These are phyloP conservation scores for Pelosia muscerda DNA, from an alignment of 2,888 invertebrate species.

Conservation along the genomic window DNA sequence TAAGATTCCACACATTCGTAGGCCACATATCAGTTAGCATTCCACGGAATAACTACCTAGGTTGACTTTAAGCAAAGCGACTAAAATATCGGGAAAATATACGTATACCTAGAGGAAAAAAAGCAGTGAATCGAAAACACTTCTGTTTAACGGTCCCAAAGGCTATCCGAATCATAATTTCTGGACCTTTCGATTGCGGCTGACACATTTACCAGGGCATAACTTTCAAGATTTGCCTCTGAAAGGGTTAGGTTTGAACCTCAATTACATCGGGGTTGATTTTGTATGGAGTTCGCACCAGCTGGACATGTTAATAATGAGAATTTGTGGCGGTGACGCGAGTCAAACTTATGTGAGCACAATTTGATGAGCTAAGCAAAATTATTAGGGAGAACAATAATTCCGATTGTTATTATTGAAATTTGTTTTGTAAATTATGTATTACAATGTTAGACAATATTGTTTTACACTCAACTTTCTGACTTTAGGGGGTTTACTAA, in stretches of 20 bases:
- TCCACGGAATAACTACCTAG: too few species aligned
- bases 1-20: too few species aligned
- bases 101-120: background rate
- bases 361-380: slow-evolving; percentile 18
- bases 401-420: background rate
- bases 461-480: too few species aligned
- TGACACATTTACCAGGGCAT: slow-evolving; percentile 46
- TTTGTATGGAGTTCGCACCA: slow-evolving; percentile 40
- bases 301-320: slow-evolving; percentile 45
- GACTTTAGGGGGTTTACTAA: too few species aligned
- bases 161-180: slow-evolving; percentile 32
- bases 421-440: background rate
- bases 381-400: slow-evolving; percentile 19
- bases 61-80: too few species aligned
- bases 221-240: slow-evolving; percentile 50
- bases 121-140: slow-evolving; percentile 4
- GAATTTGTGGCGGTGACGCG: slow-evolving; percentile 41
- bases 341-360: slow-evolving; percentile 27
- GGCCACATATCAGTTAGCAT: too few species aligned
- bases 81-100: background rate
- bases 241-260: slow-evolving; percentile 43
- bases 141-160: slow-evolving; percentile 2
- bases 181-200: slow-evolving; percentile 45
- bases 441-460: background rate
- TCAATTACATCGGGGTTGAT: slow-evolving; percentile 44